Evolutionary conservation across 1,140 invertebrate genomes (phyloP), one percentile per base, ranked within the genome.

Genomic region (Pseudomyrmex cubaensis): DNA sequence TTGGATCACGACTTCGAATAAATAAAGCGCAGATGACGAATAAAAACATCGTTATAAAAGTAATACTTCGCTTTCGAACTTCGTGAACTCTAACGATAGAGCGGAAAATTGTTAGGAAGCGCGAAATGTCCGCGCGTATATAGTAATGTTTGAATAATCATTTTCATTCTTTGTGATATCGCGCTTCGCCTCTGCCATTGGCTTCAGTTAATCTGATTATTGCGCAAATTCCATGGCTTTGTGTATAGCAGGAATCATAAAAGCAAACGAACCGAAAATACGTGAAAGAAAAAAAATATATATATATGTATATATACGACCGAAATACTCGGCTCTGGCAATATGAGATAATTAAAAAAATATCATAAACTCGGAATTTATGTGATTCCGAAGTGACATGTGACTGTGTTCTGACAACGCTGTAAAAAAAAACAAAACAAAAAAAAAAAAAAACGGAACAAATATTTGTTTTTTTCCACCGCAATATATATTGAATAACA

Each of bases 141-240:
- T 46, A 67, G 54, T 20, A 72, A 59, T 59, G 46, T 72, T 80
- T 25, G 46, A 50, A 80, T 72, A 57, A 50, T 7, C 46, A 80
- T 70, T 72, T 80, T 72, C n/a, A 59, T 72, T 59, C 54, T 80
- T 80, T 78, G 46, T 78, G 46, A 59, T 78, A 78, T 50, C 22
- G 44, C 5, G 25, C 70, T 56, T 52, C 20, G 52, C 52, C 57
- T 50, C 48, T 35, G 54, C 12, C n/a, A 46, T 57, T 7, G 50
- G 44, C 76, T 48, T 59, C 44, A 2, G 20, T 59, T 78, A 78
- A 78, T 70, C 52, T 70, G 52, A 78, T 78, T 78, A 70, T 70
- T 70, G 63, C 52, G 25, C 69, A 35, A 50, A 77, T 67, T 56
- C 50, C 50, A 12, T 15, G 46, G 35, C 75, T 44, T 69, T n/a